These are phyloP conservation scores for Eristalis tenax DNA, from an alignment of 2,888 invertebrate species.

Conservation along the genomic window DNA sequence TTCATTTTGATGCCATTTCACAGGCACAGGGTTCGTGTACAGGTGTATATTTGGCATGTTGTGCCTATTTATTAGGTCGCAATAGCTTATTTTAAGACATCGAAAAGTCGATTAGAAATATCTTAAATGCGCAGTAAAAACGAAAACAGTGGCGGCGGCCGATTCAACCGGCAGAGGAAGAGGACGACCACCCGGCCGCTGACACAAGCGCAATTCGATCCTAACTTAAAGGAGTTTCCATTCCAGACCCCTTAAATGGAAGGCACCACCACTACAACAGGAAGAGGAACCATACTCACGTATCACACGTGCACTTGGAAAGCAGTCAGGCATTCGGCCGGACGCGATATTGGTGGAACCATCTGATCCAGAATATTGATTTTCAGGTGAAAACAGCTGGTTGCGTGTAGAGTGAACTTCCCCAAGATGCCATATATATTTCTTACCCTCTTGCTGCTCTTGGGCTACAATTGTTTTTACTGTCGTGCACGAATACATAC, in stretches of 20 bases:
- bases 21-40: not conserved
- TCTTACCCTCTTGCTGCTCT: not conserved
- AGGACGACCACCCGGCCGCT: slow-evolving; percentile 23
- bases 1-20: not conserved
- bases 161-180: slow-evolving; percentile 40
- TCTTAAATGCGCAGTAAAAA: not conserved
- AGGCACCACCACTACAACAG: not conserved
- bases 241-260: not conserved
- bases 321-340: slow-evolving; percentile 16
- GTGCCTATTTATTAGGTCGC: not conserved
- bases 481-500: slow-evolving; percentile 34
- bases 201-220: slow-evolving; percentile 54
- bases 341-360: slow-evolving; percentile 26
- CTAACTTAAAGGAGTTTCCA: not conserved
- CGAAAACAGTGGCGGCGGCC: not conserved
- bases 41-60: not conserved
- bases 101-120: not conserved
- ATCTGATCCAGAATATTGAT: slow-evolving; percentile 67
- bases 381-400: slow-evolving; percentile 65
- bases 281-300: not conserved
- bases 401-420: slow-evolving; percentile 46
- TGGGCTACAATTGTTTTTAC: slow-evolving; percentile 28
- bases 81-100: not conserved
- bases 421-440: slow-evolving; percentile 13
- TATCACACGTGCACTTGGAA: slow-evolving; percentile 66